Percentiles rank a stretch among this genome's conserved stretches.
Conservation (phyloP, 1,140 invertebrate species). For the Aphaenogaster rudis region DNA sequence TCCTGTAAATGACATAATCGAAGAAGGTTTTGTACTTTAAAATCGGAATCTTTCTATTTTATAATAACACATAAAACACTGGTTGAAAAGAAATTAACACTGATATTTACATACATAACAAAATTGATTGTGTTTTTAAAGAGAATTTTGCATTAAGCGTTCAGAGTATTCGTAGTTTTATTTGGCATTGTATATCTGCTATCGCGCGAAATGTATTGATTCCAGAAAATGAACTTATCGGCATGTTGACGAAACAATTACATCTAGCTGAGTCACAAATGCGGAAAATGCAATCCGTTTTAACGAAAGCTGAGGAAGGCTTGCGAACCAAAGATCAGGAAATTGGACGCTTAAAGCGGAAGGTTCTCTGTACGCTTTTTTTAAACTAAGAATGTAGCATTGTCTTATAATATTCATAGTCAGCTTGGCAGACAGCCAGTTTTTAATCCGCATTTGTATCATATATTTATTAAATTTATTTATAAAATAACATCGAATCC, state of each 20-base stretch:
- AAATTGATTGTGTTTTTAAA: conserved; percentile 12
- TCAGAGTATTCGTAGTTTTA: background rate
- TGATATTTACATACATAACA: conserved; percentile 18
- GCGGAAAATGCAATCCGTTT: conserved; percentile 76
- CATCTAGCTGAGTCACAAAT: conserved; percentile 78
- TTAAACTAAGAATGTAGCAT: conserved; percentile 12
- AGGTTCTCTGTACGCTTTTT: conserved; percentile 72
- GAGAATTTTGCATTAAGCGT: background rate
- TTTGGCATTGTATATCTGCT: conserved; percentile 3
- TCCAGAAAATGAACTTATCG: conserved; percentile 76
- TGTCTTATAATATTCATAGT: conserved; percentile 3
- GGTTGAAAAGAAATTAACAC: background rate
- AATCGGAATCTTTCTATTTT: background rate
- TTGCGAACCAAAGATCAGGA: conserved; percentile 80
- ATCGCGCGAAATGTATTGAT: conserved; percentile 21
- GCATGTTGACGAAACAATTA: conserved; percentile 77
- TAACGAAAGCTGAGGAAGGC: conserved; percentile 78
- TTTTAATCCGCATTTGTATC: background rate
- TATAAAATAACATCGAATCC: background rate
- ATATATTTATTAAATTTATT: conserved; percentile 13
- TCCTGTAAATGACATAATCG: conserved; percentile 55
- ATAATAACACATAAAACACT: background rate
- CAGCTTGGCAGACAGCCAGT: background rate
- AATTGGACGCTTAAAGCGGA: conserved; percentile 79
- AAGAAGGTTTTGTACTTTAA: conserved; percentile 66